Conservation (phyloP, 2,888 invertebrate genomes). For the Melieria picta region DNA sequence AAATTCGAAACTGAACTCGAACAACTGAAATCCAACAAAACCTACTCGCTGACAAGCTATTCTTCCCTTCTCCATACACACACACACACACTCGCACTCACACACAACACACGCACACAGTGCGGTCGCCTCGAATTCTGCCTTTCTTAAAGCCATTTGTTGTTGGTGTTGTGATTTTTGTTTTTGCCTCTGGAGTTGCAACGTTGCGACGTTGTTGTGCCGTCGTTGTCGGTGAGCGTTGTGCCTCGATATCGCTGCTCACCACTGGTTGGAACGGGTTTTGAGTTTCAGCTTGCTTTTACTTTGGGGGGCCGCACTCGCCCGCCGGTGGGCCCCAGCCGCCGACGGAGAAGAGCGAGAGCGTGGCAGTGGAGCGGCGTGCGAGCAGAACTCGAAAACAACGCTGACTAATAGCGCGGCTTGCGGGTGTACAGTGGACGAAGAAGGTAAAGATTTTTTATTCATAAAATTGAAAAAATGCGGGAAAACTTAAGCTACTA, state of each 20-base stretch:
- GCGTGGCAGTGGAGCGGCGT: background rate
- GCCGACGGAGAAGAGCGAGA: background rate
- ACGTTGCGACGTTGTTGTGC: background rate
- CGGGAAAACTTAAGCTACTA: no score
- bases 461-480: no score
- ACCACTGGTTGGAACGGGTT: slow-evolving; percentile 28
- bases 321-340: background rate
- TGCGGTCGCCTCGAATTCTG: background rate
- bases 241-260: slow-evolving; percentile 8
- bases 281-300: slow-evolving; percentile 28
- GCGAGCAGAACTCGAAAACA: background rate
- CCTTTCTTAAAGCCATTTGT: background rate
- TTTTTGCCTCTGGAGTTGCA: background rate
- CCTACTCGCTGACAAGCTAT: slow-evolving; percentile 27
- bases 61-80: slow-evolving; percentile 21
- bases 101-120: slow-evolving; percentile 2
- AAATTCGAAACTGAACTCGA: slow-evolving; percentile 43
- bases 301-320: background rate
- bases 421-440: no score
- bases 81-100: slow-evolving; percentile 5
- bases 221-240: slow-evolving; percentile 8
- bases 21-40: slow-evolving; percentile 30
- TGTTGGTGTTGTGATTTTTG: background rate
- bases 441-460: no score
- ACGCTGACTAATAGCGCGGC: no score